Evolutionary conservation across 2,888 invertebrate genomes (phyloP), one percentile per base, ranked within the genome.

Genomic region (Laothoe populi): DNA sequence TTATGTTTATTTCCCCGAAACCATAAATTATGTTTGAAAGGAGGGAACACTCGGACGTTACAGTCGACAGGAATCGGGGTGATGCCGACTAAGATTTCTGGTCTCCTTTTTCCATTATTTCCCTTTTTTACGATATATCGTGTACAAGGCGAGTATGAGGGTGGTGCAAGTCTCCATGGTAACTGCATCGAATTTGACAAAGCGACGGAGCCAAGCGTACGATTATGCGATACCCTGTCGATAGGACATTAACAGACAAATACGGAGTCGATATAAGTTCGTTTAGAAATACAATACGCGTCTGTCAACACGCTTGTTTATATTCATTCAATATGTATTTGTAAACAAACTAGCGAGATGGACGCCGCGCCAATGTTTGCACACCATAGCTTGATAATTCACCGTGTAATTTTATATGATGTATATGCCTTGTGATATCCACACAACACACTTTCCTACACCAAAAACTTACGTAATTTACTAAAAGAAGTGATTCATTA

Each of bases 11-110:
- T 93, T 93, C 92, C 92, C 90, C 88, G 86, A 91, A 89, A 92
- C 90, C 92, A 93, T 93, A 93, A 93, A 93, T 93, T 91, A 93
- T 88, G 92, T 93, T 93, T 92, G 93, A 90, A 92, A 90, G 92
- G 87, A 93, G 93, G 93, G 93, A 91, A 89, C 87, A 86, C 88
- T 91, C 90, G 92, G 92, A 92, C 92, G 86, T 83, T 82, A 84
- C 83, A 86, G 82, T 82, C 88, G 89, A 88, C 92, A 90, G 88
- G 88, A 88, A 87, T 87, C 89, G 86, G 89, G 91, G 90, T 86
- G 87, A 87, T 80, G 82, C 82, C 86, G 81, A 86, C 83, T 83
- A 85, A 86, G 84, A 87, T 87, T 88, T 86, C 87, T 87, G 82
- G 84, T 84, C 86, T 84, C 81, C 78, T 81, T 74, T 44, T 82